Percentiles rank a stretch among this genome's conserved stretches.
Evolutionary conservation across 2,888 invertebrate species (phyloP).

Genomic region (Chydorus sphaericus): DNA sequence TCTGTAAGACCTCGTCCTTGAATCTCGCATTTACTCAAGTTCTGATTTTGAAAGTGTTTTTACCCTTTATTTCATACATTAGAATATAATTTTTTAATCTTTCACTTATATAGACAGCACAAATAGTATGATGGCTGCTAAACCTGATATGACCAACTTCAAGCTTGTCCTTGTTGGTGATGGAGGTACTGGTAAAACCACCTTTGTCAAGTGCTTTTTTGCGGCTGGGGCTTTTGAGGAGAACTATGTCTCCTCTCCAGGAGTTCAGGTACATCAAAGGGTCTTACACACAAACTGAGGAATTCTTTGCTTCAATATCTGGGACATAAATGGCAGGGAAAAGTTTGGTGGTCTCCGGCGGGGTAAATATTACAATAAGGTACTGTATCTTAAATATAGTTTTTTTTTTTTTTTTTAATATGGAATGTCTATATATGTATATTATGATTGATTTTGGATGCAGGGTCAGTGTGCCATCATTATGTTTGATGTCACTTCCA

Average conservation of each 20-base stretch:
- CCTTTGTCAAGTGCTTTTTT: conserved; percentile 97
- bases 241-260: conserved; percentile 95
- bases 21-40: too few species aligned
- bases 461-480: conserved; percentile 70
- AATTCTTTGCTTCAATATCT: conserved; percentile 93
- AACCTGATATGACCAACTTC: conserved; percentile 73
- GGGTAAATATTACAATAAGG: conserved; percentile 99
- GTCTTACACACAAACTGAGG: conserved; percentile 97
- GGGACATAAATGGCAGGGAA: conserved; percentile 99
- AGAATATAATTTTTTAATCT: too few species aligned
- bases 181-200: conserved; percentile 99
- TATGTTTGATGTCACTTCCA: conserved; percentile 99
- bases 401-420: conserved; percentile 8
- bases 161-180: conserved; percentile 97
- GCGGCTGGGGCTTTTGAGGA: conserved; percentile 99
- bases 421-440: background rate
- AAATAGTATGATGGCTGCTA: conserved; percentile 14
- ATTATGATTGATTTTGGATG: conserved; percentile 17
- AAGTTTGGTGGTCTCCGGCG: conserved; percentile 96
- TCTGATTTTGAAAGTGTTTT: too few species aligned
- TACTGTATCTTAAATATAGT: conserved; percentile 30
- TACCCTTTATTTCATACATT: too few species aligned
- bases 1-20: too few species aligned
- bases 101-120: too few species aligned
- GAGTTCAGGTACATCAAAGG: conserved; percentile 97